Evolutionary conservation across 2,113 vertebrate genomes (phyloP), one percentile per base, ranked within the genome.

Genomic region (Gobiocypris rarus): DNA sequence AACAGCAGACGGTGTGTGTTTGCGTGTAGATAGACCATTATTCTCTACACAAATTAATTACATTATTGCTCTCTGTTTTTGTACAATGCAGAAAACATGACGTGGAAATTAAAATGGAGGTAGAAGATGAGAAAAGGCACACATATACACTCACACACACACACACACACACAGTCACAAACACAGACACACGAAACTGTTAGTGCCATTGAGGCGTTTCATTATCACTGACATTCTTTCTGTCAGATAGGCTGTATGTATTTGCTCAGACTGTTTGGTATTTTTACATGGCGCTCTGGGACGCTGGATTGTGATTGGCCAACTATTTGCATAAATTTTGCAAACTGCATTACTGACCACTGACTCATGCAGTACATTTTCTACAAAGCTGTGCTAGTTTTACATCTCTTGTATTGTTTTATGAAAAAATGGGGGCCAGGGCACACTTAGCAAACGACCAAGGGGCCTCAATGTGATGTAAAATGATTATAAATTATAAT

Each of bases 161-260:
- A 83, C 5, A 67, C 7, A n/a, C n/a, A n/a, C n/a, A n/a, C n/a
- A n/a, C n/a, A n/a, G n/a, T n/a, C n/a, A n/a, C n/a, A 31, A 31
- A 83, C 5, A 38, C 24, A 70, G 8, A 52, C 50, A 52, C 69
- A 58, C 17, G 17, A 69, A 38, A 69, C 31, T 38, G 65, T 34
- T 19, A 67, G 63, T 67, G 63, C 15, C 28, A 59, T 52, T 34
- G 24, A 81, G 69, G 69, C n/a, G 58, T 86, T 84, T 86, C 75
- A 84, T 86, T 83, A 80, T 79, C 56, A 54, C 81, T 43, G 54
- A 79, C 0, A 45, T 45, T 45, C 9, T 45, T 9, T 11, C 50
- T 54, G 52, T 22, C 52, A 19, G 52, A 54, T 22, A 54, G 28
- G 4, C 26, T 77, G 52, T 52, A 59, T 54, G 61, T 9, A 24